Conservation (phyloP, 2,797 vertebrate genomes). For the Crenichthys baileyi region DNA sequence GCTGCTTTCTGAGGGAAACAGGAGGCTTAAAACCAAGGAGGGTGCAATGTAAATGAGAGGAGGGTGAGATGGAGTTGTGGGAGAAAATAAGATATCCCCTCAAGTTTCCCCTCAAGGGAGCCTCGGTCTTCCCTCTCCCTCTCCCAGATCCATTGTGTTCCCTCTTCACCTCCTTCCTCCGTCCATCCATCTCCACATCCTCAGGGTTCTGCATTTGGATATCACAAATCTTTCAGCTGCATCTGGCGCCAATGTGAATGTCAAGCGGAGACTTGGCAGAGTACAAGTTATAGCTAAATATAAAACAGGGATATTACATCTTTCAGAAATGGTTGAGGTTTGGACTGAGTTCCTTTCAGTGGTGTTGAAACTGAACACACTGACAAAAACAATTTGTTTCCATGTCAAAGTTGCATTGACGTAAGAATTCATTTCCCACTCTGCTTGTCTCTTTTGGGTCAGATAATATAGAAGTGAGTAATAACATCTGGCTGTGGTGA, state of each 20-base stretch:
- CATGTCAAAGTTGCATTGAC: slow-evolving; percentile 26
- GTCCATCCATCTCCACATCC: slow-evolving; percentile 71
- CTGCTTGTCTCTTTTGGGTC: slow-evolving; percentile 9
- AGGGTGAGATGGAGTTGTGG: slow-evolving; percentile 34
- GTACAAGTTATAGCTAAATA: slow-evolving; percentile 55
- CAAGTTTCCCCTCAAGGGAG: slow-evolving; percentile 48
- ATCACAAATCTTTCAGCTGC: slow-evolving; percentile 73
- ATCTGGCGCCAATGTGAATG: slow-evolving; percentile 58
- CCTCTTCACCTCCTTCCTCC: slow-evolving; percentile 72
- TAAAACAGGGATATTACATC: slow-evolving; percentile 47
- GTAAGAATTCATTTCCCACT: slow-evolving; percentile 4
- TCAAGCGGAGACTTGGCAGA: slow-evolving; percentile 38
- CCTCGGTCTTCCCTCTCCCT: slow-evolving; percentile 61
- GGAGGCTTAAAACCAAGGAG: slow-evolving; percentile 19
- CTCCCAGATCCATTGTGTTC: slow-evolving; percentile 71
- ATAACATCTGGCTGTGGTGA: not conserved
- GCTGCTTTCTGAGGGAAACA: slow-evolving; percentile 30
- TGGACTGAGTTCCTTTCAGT: slow-evolving; percentile 27
- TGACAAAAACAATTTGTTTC: slow-evolving; percentile 39
- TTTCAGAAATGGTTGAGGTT: slow-evolving; percentile 30
- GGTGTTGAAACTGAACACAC: slow-evolving; percentile 21
- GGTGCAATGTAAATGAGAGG: slow-evolving; percentile 52
- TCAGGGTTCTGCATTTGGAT: slow-evolving; percentile 48
- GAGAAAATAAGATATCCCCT: slow-evolving; percentile 50
- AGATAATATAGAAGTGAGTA: not conserved